Evolutionary conservation across 1,140 invertebrate genomes (phyloP).

Genomic region (Dolichoris vasculosae): DNA sequence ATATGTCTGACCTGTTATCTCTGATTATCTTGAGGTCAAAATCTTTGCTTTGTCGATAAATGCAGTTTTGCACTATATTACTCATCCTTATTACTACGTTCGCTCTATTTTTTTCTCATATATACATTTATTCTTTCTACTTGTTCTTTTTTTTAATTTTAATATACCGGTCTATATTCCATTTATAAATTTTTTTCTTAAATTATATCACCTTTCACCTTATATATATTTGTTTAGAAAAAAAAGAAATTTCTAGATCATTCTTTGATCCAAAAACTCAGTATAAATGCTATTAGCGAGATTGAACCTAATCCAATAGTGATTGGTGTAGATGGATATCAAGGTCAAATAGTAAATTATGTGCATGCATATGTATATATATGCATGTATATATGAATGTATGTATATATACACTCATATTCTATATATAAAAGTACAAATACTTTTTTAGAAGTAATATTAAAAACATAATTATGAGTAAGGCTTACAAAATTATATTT

Average conservation of each 20-base stretch:
- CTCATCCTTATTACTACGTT: background rate
- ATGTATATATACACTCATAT: too few species aligned
- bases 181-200: slow-evolving; percentile 54
- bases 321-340: background rate
- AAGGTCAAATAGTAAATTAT: slow-evolving; percentile 17
- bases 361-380: too few species aligned
- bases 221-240: background rate
- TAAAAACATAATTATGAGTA: too few species aligned
- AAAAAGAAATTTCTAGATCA: background rate
- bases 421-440: too few species aligned
- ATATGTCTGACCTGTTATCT: slow-evolving; percentile 50
- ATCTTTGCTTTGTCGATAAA: background rate
- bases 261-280: slow-evolving; percentile 38
- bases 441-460: too few species aligned
- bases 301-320: background rate
- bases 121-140: background rate
- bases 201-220: slow-evolving; percentile 58
- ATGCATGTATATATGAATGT: too few species aligned
- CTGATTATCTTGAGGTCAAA: slow-evolving; percentile 34
- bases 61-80: background rate
- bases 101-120: background rate
- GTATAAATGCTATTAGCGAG: slow-evolving; percentile 30
- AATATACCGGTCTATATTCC: slow-evolving; percentile 47
- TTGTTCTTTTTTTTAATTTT: background rate
- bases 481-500: too few species aligned